These are phyloP conservation scores for Pitta sordida DNA, from an alignment of 2,113 vertebrate species.

Conservation along the genomic window DNA sequence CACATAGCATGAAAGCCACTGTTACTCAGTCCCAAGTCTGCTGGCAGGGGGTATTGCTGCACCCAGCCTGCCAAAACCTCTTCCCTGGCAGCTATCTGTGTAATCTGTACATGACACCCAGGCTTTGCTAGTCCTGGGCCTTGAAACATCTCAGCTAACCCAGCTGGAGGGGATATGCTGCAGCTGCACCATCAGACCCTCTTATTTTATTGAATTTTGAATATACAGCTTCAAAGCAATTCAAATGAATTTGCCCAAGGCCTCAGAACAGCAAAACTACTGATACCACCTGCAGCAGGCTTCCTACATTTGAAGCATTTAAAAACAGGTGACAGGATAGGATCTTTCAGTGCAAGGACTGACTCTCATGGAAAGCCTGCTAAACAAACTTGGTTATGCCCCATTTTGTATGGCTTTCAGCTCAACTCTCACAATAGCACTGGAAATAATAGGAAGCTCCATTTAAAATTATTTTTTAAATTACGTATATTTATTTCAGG, in stretches of 20 bases:
- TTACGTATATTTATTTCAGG: background rate
- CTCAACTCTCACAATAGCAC: background rate
- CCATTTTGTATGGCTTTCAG: background rate
- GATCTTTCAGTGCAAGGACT: constrained; percentile 59
- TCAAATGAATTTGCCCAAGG: constrained; percentile 75
- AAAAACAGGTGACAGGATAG: constrained; percentile 75
- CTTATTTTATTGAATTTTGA: constrained; percentile 79
- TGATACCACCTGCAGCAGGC: constrained; percentile 69
- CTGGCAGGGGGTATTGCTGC: constrained; percentile 55
- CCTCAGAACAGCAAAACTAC: constrained; percentile 70
- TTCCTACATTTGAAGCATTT: constrained; percentile 71
- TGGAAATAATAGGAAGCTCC: constrained; percentile 7
- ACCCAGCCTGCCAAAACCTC: constrained; percentile 63
- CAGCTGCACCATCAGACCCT: constrained; percentile 76
- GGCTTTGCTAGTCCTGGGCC: constrained; percentile 67
- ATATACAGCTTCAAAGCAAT: constrained; percentile 77
- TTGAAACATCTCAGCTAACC: constrained; percentile 69
- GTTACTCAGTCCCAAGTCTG: constrained; percentile 60
- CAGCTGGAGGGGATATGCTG: constrained; percentile 74
- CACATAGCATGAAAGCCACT: constrained; percentile 41
- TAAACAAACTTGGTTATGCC: constrained; percentile 56
- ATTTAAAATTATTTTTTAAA: background rate
- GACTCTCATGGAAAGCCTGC: constrained; percentile 48
- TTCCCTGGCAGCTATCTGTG: constrained; percentile 63
- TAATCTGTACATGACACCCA: constrained; percentile 59